Percentiles rank a stretch among this genome's conserved stretches.
Evolutionary conservation across 1,140 invertebrate species (phyloP).

Genomic region (Xylocopa sonorina): DNA sequence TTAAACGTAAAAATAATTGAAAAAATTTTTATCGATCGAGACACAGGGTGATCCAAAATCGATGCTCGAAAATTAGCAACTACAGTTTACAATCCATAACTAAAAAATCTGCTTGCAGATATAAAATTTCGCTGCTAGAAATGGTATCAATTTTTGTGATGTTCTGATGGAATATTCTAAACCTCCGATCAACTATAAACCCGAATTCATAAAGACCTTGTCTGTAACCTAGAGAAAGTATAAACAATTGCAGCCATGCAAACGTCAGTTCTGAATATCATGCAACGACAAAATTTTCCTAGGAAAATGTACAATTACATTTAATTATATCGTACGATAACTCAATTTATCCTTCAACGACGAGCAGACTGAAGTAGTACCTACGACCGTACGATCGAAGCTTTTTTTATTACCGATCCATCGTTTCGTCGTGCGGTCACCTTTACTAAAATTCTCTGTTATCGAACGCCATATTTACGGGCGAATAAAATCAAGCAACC

Average conservation of each 20-base stretch:
- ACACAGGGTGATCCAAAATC: not conserved
- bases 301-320: not conserved
- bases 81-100: not conserved
- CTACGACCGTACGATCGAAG: not conserved
- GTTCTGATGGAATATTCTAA: too few species aligned
- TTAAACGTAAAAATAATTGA: not conserved
- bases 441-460: not conserved
- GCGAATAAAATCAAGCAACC: not conserved
- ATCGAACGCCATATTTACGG: not conserved
- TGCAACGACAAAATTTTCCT: not conserved
- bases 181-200: too few species aligned
- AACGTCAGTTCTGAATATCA: too few species aligned
- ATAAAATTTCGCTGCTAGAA: too few species aligned
- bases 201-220: too few species aligned
- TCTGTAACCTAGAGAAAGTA: too few species aligned
- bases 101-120: not conserved
- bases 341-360: conserved; percentile 16
- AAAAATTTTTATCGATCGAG: not conserved
- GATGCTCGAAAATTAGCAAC: not conserved
- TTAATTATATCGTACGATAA: too few species aligned
- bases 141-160: too few species aligned
- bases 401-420: not conserved
- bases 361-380: conserved; percentile 2
- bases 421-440: not conserved
- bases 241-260: too few species aligned